phyloP scores from a whole-genome alignment of 2,888 invertebrate species.

The Antitype chi region DNA sequence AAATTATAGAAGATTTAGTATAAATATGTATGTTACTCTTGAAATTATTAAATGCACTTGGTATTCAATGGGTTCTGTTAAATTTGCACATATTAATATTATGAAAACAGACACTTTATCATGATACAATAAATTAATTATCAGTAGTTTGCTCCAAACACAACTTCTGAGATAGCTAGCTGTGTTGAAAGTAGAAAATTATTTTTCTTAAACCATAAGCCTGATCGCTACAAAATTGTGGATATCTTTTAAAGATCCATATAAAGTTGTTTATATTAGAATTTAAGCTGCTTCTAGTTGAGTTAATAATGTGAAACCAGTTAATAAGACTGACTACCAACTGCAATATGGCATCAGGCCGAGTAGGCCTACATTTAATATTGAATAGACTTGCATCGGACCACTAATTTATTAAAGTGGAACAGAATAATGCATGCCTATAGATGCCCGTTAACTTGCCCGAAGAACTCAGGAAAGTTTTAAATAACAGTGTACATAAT shows the following conservation, averaged over 20 bases:
- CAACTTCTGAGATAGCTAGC: background rate
- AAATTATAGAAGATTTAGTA: background rate
- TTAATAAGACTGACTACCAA: background rate
- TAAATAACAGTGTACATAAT: conserved; percentile 16
- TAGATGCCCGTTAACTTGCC: conserved; percentile 28
- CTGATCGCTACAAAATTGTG: background rate
- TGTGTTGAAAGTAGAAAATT: too few relatives aligned
- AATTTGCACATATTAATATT: background rate
- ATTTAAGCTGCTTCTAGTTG: background rate
- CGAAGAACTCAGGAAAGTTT: background rate
- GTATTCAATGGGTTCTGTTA: too few relatives aligned
- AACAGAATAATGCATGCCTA: conserved; percentile 23
- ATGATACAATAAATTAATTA: background rate
- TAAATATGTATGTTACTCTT: conserved; percentile 12
- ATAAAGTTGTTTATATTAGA: background rate
- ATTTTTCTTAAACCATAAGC: background rate
- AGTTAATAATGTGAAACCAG: background rate
- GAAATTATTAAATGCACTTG: background rate
- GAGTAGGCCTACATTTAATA: conserved; percentile 50
- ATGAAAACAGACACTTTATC: background rate
- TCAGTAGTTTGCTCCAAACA: too few relatives aligned
- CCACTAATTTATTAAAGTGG: background rate
- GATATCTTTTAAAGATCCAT: background rate
- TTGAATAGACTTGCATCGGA: conserved; percentile 9
- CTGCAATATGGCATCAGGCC: conserved; percentile 51